phyloP scores from a whole-genome alignment of 1,140 invertebrate species.

The Euura saliciscinereae region DNA sequence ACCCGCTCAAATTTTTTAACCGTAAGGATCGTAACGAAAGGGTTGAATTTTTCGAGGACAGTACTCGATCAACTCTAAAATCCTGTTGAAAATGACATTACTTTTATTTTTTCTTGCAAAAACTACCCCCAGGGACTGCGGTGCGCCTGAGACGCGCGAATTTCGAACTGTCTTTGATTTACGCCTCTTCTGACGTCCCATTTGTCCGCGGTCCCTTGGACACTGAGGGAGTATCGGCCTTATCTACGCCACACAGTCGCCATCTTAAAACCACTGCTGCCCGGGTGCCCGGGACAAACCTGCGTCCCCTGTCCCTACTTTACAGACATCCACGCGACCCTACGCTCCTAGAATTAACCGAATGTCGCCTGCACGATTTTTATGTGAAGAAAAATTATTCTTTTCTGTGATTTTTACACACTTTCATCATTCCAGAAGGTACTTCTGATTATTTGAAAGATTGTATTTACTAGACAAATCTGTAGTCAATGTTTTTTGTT shows the following conservation, averaged over 20 bases:
- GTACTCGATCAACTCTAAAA: no score
- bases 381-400: no score
- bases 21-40: conserved; percentile 37
- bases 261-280: conserved; percentile 43
- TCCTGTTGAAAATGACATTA: no score
- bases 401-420: no score
- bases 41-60: conserved; percentile 39
- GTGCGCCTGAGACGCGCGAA: conserved; percentile 24
- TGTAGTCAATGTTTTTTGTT: no score
- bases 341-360: conserved; percentile 12
- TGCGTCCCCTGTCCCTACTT: conserved; percentile 12
- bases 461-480: no score
- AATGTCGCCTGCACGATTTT: background rate
- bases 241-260: conserved; percentile 52
- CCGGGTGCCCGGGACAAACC: conserved; percentile 1
- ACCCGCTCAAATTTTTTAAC: conserved; percentile 31
- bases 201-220: conserved; percentile 54
- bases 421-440: no score
- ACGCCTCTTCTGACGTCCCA: conserved; percentile 57
- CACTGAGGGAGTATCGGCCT: conserved; percentile 39
- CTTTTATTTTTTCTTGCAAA: no score
- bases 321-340: conserved; percentile 17
- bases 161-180: conserved; percentile 48
- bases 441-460: no score
- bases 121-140: conserved; percentile 10